Percentiles rank a stretch among this genome's conserved stretches.
Evolutionary conservation across 2,797 vertebrate species (phyloP).

Genomic region (Cossypha polioptera): DNA sequence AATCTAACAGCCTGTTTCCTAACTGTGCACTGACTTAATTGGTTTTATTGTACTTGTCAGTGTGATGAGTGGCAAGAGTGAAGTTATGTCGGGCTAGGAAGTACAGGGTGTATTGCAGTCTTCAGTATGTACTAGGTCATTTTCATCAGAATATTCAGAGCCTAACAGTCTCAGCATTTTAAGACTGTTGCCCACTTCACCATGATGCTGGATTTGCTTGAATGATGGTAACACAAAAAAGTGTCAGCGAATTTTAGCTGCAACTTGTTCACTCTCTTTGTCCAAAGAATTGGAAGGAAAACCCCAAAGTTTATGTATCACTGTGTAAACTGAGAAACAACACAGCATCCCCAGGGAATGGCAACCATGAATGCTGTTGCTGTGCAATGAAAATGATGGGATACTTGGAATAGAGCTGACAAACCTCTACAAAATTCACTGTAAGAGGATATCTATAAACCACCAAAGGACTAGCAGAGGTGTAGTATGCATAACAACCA

Average conservation of each 20-base stretch:
- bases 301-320: not conserved
- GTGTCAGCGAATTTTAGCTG: not conserved
- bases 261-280: not conserved
- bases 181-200: not conserved
- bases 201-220: not conserved
- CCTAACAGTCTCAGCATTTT: not conserved
- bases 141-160: not conserved
- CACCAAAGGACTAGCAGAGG: not conserved
- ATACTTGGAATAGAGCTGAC: not conserved
- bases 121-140: not conserved
- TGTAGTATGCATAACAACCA: not conserved
- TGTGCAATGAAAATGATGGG: not conserved
- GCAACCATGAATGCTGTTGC: not conserved
- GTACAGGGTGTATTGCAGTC: not conserved
- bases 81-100: not conserved
- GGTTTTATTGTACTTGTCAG: not conserved
- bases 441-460: not conserved
- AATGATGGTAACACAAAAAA: not conserved
- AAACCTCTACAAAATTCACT: not conserved
- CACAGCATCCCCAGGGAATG: not conserved
- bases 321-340: not conserved
- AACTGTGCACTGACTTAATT: not conserved
- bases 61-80: not conserved
- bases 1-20: not conserved
- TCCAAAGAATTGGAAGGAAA: not conserved